Evolutionary conservation across 1,140 invertebrate species (phyloP).

Genomic region (Macrotrachela quadricornifera): DNA sequence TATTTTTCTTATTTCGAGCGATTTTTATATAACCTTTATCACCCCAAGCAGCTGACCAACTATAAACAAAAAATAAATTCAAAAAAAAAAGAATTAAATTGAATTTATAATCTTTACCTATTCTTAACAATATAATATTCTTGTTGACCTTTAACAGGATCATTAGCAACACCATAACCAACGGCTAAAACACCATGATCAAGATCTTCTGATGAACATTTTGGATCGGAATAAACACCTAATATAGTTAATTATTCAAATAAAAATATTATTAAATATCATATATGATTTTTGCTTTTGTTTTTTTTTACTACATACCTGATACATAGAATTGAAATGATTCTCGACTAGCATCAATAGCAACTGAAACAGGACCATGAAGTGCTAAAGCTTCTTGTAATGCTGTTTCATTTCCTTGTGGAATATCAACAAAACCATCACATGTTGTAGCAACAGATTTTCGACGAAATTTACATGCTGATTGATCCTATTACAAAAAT

Average conservation of each 20-base stretch:
- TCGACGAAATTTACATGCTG: slow-evolving; percentile 4
- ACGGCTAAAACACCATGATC: slow-evolving; percentile 71
- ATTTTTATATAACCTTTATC: slow-evolving; percentile 34
- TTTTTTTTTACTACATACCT: too few relatives aligned
- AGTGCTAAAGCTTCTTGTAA: slow-evolving; percentile 43
- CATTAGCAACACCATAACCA: slow-evolving; percentile 45
- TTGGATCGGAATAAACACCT: slow-evolving; percentile 41
- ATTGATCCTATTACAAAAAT: background rate
- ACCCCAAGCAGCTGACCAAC: slow-evolving; percentile 43
- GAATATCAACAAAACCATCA: slow-evolving; percentile 6
- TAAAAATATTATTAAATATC: too few relatives aligned
- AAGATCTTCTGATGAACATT: slow-evolving; percentile 45
- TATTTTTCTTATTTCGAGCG: slow-evolving; percentile 23
- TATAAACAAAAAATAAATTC: background rate
- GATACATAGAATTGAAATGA: slow-evolving; percentile 49
- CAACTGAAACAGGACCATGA: slow-evolving; percentile 51
- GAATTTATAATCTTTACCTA: background rate
- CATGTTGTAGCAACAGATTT: background rate
- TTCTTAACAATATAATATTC: slow-evolving; percentile 8
- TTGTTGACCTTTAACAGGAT: slow-evolving; percentile 10
- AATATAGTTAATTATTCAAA: slow-evolving; percentile 12
- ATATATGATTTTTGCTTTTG: too few relatives aligned
- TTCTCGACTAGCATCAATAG: slow-evolving; percentile 44
- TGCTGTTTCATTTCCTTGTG: slow-evolving; percentile 13
- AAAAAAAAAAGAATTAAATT: background rate